phyloP scores from a whole-genome alignment of 2,797 vertebrate genomes.

The Mustela erminea region DNA sequence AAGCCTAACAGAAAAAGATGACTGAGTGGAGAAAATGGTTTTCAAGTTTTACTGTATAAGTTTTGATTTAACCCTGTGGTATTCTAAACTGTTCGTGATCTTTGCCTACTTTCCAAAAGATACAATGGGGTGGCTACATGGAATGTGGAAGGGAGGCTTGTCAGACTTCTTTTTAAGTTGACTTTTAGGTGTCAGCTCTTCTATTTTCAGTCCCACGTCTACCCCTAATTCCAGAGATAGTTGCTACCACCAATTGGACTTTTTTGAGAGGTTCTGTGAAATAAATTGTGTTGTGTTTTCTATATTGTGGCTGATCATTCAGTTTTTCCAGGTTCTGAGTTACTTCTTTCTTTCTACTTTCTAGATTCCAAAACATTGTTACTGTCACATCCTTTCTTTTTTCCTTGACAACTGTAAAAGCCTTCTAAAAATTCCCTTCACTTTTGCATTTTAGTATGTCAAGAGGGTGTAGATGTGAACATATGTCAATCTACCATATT shows the following conservation, averaged over 20 bases:
- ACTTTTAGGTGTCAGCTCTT: background rate
- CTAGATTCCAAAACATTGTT: background rate
- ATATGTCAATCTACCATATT: background rate
- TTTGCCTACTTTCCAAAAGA: background rate
- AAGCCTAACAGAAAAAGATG: background rate
- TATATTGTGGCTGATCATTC: background rate
- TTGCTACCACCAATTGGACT: background rate
- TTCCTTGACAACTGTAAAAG: background rate
- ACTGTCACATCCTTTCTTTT: background rate
- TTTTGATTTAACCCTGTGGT: background rate
- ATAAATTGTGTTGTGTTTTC: background rate
- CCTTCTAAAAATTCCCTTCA: slow-evolving; percentile 19
- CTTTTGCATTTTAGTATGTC: background rate
- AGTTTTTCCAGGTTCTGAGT: background rate
- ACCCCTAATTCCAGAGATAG: background rate
- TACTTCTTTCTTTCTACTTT: background rate
- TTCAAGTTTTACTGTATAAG: background rate
- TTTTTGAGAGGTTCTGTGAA: background rate
- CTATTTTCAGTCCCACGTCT: background rate
- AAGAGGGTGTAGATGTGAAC: background rate
- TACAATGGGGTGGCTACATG: background rate
- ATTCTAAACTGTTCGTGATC: background rate
- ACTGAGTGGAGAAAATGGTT: background rate
- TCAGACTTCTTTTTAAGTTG: background rate
- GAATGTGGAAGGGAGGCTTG: background rate